Base-by-base conservation (phyloP, 2,113 vertebrate genomes). In the Leptodactylus fuscus region DNA sequence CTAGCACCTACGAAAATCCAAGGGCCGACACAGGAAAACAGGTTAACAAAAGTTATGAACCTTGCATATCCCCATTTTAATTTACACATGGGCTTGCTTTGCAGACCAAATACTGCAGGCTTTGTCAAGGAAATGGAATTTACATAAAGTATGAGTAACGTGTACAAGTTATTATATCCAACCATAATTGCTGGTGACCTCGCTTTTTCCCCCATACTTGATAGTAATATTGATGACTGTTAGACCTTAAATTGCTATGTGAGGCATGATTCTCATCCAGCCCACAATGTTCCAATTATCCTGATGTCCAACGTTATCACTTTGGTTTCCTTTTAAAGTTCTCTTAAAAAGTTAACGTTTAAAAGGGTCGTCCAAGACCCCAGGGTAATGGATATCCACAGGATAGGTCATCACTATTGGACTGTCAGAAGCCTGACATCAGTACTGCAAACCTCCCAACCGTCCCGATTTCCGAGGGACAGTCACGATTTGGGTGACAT, bases 71-170 rank as follows among this genome's bases (percentile, higher is more conserved):
- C 29, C 15, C 16, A 5, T 24, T 60, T 44, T 34, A 12, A 60
- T 16, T 58, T 58, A 11, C 51, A 78, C 22, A 58, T 58, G 74
- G 32, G 10, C 36, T 80, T 44, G 22, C 36, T 62, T 41, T 44
- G 22, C 58, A 60, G 36, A n/a, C 22, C 77, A 80, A 80, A 62
- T 80, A 80, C 22, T 9, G 1, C 7, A 80, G 7, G 13, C 53
- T 79, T 16, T 24, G 34, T 74, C 73, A 76, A 76, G 13, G 34
- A 60, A 80, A 41, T 53, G 36, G 34, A 79, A 80, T 58, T 60
- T 80, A 62, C 77, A 80, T 60, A 80, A 60, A 80, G 38, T 22
- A 60, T 41, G 10, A 41, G 41, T 24, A 79, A 79, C n/a, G 36
- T 27, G n/a, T 34, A 44, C 22, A 41, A 27, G 27, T 51, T 76